These are phyloP conservation scores for Nomada hirtipes DNA, from an alignment of 2,888 invertebrate species.

Conservation along the genomic window DNA sequence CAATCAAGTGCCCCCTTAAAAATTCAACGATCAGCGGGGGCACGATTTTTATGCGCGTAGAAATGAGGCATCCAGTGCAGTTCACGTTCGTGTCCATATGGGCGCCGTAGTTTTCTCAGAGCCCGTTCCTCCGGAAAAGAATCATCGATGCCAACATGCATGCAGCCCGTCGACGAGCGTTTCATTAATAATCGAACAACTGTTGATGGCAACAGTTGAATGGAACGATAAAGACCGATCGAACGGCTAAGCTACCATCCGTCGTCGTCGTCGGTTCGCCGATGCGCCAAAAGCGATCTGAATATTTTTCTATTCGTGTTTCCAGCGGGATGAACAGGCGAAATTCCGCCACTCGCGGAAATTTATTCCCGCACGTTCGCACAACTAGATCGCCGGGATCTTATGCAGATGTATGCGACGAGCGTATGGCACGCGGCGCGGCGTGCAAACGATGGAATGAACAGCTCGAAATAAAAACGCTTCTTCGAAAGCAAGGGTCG, in stretches of 20 bases:
- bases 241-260: neutral
- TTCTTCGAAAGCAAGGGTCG: neutral
- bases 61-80: too few relatives aligned
- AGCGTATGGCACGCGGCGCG: neutral
- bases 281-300: constrained; percentile 36
- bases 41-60: too few relatives aligned
- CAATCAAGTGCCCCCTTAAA: neutral
- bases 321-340: neutral
- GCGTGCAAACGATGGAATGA: constrained; percentile 25
- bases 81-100: too few relatives aligned
- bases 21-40: neutral
- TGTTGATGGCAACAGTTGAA: constrained; percentile 55
- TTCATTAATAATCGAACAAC: constrained; percentile 64
- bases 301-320: constrained; percentile 35
- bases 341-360: constrained; percentile 11
- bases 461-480: constrained; percentile 24
- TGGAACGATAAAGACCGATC: constrained; percentile 26
- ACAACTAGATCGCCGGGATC: neutral
- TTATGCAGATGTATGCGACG: constrained; percentile 34
- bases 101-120: neutral
- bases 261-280: constrained; percentile 14
- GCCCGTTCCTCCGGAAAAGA: neutral
- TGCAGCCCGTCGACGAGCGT: neutral
- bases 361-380: constrained; percentile 23
- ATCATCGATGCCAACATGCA: constrained; percentile 7